These are phyloP conservation scores for Macrosteles quadrilineatus DNA, from an alignment of 1,140 invertebrate species.

Conservation along the genomic window DNA sequence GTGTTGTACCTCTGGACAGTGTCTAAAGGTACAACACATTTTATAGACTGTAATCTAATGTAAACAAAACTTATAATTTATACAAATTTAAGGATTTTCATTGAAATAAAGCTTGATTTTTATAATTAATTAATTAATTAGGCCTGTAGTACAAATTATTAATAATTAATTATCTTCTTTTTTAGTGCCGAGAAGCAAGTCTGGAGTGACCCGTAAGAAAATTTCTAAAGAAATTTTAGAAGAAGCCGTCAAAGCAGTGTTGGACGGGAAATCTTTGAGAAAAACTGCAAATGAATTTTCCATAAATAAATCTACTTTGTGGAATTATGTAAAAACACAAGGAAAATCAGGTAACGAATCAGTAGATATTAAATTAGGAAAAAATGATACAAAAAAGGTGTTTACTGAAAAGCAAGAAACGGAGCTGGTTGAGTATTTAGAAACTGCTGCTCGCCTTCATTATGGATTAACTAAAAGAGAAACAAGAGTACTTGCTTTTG, in stretches of 20 bases:
- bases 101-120: neutral
- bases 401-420: neutral
- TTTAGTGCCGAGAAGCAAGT: no score
- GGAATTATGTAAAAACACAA: neutral
- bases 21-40: neutral
- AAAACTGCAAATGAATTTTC: neutral
- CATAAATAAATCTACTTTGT: neutral
- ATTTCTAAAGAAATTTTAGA: no score
- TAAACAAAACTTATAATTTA: neutral
- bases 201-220: no score
- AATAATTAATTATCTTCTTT: no score
- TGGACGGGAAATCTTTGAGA: neutral
- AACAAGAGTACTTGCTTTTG: neutral
- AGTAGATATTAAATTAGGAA: neutral
- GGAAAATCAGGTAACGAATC: neutral
- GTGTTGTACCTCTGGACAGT: neutral
- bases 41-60: neutral
- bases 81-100: neutral
- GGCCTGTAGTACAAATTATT: neutral
- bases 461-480: neutral
- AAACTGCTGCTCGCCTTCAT: neutral
- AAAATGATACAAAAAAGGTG: neutral
- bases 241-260: no score
- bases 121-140: neutral
- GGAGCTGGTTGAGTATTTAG: neutral